Evolutionary conservation across 2,888 invertebrate species (phyloP).

Genomic region (Drosophila paramelanica): DNA sequence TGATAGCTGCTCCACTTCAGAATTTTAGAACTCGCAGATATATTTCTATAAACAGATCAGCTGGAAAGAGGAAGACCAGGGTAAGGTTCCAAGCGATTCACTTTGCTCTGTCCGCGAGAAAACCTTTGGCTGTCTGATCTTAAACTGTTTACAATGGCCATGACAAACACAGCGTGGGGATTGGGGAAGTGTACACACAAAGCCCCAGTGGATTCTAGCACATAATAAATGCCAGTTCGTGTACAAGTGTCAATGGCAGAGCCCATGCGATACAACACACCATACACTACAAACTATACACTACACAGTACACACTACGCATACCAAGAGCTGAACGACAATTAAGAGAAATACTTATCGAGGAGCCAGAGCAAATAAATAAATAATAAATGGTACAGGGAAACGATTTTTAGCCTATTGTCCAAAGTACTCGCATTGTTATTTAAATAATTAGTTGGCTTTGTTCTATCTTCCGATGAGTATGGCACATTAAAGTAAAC

Average conservation of each 20-base stretch:
- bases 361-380: slow-evolving; percentile 30
- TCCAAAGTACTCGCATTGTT: slow-evolving; percentile 44
- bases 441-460: slow-evolving; percentile 44
- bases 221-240: slow-evolving; percentile 25
- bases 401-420: slow-evolving; percentile 47
- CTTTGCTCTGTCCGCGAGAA: slow-evolving; percentile 40
- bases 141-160: slow-evolving; percentile 69
- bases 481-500: not conserved
- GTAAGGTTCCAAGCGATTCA: slow-evolving; percentile 21
- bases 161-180: slow-evolving; percentile 37
- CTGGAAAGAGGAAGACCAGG: slow-evolving; percentile 5
- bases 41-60: not conserved
- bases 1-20: not conserved
- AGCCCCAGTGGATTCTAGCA: slow-evolving; percentile 52
- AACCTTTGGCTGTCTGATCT: slow-evolving; percentile 56
- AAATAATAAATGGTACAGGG: slow-evolving; percentile 35
- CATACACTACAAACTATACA: not conserved
- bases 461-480: slow-evolving; percentile 32
- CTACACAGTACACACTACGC: slow-evolving; percentile 15
- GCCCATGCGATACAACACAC: not conserved
- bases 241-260: slow-evolving; percentile 11
- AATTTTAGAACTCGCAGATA: not conserved
- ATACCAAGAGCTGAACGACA: slow-evolving; percentile 41
- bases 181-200: slow-evolving; percentile 52
- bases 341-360: slow-evolving; percentile 52